Base-by-base conservation (phyloP, 2,113 vertebrate species). In the Cardinalis cardinalis region DNA sequence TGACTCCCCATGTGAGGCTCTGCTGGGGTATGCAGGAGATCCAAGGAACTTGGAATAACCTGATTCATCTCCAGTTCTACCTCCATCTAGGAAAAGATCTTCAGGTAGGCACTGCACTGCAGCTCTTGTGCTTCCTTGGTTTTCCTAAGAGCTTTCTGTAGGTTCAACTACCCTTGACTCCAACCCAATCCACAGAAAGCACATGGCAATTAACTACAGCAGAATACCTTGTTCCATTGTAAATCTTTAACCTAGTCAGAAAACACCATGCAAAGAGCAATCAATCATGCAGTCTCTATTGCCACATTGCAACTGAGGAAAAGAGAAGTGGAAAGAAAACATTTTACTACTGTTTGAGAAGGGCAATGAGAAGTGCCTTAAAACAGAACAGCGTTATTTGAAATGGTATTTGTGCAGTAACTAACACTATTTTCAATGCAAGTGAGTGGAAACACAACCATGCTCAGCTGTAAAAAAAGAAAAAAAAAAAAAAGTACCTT, bases 391-490 rank as follows among this genome's bases (percentile, higher is more conserved):
- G 80, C 21, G 60, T 24, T 16, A 74, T 60, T 88, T 61, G 32
- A 85, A 52, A 80, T 60, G 18, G 70, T 19, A 18, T 92, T 82
- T 58, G 12, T 53, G 28, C 61, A 43, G 32, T 49, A 48, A 79
- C 51, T 29, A 78, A 32, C 32, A 44, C 34, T 41, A 18, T 58
- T 91, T 65, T 31, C 53, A 80, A 6, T 31, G 41, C 51, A 76
- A 87, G 55, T 40, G 46, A 95, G 65, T 52, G 59, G 36, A 95
- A 95, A 92, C 19, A 75, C 20, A 88, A 53, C 60, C 55, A 55
- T 18, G 66, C 32, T 74, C 79, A 81, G 36, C 29, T 77, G 48
- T 7, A 53, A 53, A 84, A 88, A 69, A 14, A 26, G 6, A 36
- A 36, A 36, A 38, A 25, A 20, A 32, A 48, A 58, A 56, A 83